Percentiles rank a stretch among this genome's conserved stretches.
These are phyloP conservation scores for Helicolenus hilgendorfi DNA, from an alignment of 2,797 vertebrate species.

Conservation along the genomic window DNA sequence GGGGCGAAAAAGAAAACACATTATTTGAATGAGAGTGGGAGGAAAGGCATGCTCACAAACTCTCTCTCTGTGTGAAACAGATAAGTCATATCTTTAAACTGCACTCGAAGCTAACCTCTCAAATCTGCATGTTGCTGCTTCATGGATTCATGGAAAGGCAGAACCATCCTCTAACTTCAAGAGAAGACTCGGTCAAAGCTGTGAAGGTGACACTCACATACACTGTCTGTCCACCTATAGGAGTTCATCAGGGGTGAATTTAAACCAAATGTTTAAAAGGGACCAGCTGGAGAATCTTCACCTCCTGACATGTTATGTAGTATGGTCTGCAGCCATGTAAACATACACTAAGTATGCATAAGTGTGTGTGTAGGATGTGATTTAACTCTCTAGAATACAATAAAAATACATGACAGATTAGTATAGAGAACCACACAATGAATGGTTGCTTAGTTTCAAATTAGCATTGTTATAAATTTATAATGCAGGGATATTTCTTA, in stretches of 20 bases:
- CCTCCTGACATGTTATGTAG: conserved; percentile 46
- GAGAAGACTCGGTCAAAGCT: conserved; percentile 1
- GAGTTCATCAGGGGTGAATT: conserved; percentile 54
- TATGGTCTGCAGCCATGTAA: conserved; percentile 45
- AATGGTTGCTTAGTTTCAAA: neutral
- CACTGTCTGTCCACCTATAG: conserved; percentile 34
- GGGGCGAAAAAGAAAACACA: conserved; percentile 58
- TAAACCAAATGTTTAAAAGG: conserved; percentile 35
- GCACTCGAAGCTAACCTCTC: conserved; percentile 19
- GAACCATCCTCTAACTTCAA: neutral
- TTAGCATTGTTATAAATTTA: neutral
- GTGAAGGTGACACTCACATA: conserved; percentile 24
- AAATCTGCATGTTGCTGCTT: conserved; percentile 2
- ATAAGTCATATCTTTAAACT: conserved; percentile 41
- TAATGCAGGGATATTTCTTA: neutral
- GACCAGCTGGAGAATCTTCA: conserved; percentile 68
- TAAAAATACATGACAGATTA: neutral
- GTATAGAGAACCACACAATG: neutral
- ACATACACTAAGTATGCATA: conserved; percentile 4
- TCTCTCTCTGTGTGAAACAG: conserved; percentile 46
- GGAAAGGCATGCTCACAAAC: conserved; percentile 48
- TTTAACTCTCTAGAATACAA: neutral
- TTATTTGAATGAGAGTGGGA: conserved; percentile 54
- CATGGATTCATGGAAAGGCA: neutral
- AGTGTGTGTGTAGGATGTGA: neutral